A percentile compares a stretch with the other conserved stretches of the same genome.
These are phyloP conservation scores for Scaptodrosophila lebanonensis DNA, from an alignment of 1,140 invertebrate species.

Conservation along the genomic window DNA sequence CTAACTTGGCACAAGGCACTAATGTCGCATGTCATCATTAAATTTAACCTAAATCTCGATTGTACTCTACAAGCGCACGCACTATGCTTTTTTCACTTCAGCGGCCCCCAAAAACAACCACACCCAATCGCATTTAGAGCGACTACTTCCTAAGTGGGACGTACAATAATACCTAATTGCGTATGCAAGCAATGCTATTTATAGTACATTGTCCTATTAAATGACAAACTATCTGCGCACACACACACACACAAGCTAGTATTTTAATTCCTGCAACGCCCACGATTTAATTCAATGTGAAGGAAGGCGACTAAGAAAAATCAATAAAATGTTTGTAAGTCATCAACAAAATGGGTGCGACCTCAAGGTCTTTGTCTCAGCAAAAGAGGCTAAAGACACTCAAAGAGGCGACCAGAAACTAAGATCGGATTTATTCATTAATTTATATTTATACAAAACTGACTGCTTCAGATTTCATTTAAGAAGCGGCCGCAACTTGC, in stretches of 20 bases:
- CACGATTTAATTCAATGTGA: slow-evolving; percentile 16
- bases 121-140: slow-evolving; percentile 42
- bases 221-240: slow-evolving; percentile 3
- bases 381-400: neutral
- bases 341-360: slow-evolving; percentile 13
- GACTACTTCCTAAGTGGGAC: neutral
- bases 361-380: neutral
- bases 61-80: slow-evolving; percentile 30
- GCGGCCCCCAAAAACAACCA: slow-evolving; percentile 56
- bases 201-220: slow-evolving; percentile 28
- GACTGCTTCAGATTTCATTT: slow-evolving; percentile 18
- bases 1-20: slow-evolving; percentile 31
- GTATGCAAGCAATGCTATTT: slow-evolving; percentile 20
- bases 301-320: slow-evolving; percentile 30
- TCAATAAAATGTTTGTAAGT: slow-evolving; percentile 47
- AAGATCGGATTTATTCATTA: neutral
- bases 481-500: slow-evolving; percentile 30
- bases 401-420: neutral
- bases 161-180: slow-evolving; percentile 8
- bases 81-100: neutral
- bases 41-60: slow-evolving; percentile 69
- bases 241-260: too few species aligned
- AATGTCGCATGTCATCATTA: slow-evolving; percentile 74
- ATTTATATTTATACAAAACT: too few species aligned
- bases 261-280: slow-evolving; percentile 29